phyloP scores from a whole-genome alignment of 2,797 vertebrate species.

The Nasua narica region DNA sequence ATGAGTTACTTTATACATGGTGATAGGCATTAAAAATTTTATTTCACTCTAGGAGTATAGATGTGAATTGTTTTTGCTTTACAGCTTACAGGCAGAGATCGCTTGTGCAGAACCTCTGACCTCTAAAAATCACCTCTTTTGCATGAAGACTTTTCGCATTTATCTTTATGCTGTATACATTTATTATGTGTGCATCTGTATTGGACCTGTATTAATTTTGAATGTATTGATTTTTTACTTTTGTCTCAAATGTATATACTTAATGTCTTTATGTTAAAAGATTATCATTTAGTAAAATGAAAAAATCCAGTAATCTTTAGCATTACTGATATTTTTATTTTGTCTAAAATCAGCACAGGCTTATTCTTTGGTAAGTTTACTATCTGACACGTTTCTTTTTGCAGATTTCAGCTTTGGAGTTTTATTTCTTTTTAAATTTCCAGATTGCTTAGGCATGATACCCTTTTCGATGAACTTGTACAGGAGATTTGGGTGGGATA shows the following conservation, averaged over 20 bases:
- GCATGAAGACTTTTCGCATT: not conserved
- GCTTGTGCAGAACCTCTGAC: conserved; percentile 25
- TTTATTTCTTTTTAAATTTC: conserved; percentile 52
- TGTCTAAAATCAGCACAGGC: conserved; percentile 6
- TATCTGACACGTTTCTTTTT: not conserved
- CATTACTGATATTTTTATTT: conserved; percentile 22
- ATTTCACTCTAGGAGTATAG: conserved; percentile 14
- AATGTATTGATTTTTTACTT: conserved; percentile 24
- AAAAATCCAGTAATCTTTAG: not conserved
- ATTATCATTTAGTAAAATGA: conserved; percentile 1
- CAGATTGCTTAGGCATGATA: conserved; percentile 36
- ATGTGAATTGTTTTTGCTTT: conserved; percentile 35
- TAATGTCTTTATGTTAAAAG: conserved; percentile 14
- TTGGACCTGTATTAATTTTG: not conserved
- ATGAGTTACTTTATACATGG: conserved; percentile 35
- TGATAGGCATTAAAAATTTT: conserved; percentile 63
- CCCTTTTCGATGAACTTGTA: conserved; percentile 49
- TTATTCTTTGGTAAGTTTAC: conserved; percentile 23
- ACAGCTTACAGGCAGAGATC: conserved; percentile 23
- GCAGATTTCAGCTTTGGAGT: conserved; percentile 9
- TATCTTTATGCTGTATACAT: not conserved
- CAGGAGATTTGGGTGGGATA: conserved; percentile 59
- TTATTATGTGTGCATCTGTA: not conserved
- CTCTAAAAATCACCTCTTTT: conserved; percentile 22
- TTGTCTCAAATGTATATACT: not conserved